Conservation (phyloP, 2,888 invertebrate genomes). For the Diadegma fenestrale region DNA sequence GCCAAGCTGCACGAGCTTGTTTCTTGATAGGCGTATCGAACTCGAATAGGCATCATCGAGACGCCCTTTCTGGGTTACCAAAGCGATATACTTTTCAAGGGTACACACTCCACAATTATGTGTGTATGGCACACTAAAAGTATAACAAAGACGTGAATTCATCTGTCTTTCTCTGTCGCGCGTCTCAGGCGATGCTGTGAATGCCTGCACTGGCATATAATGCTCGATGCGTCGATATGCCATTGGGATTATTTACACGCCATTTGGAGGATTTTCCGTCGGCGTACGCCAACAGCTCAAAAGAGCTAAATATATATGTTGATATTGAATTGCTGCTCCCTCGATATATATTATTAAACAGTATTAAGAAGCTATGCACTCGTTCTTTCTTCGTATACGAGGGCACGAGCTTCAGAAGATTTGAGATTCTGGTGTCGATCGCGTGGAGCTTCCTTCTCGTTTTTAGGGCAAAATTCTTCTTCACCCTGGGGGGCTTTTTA, state of each 20-base stretch:
- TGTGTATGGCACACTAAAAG: conserved; percentile 28
- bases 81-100: background rate
- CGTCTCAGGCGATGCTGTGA: conserved; percentile 60
- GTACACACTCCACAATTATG: background rate
- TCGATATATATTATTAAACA: background rate
- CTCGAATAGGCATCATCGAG: background rate
- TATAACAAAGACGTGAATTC: conserved; percentile 68
- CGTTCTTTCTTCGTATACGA: background rate
- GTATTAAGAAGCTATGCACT: conserved; percentile 32
- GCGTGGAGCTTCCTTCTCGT: conserved; percentile 3
- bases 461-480: conserved; percentile 14
- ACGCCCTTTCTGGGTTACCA: background rate
- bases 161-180: conserved; percentile 22
- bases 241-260: conserved; percentile 70
- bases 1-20: background rate
- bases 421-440: conserved; percentile 44
- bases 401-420: conserved; percentile 58
- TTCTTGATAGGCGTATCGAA: conserved; percentile 8
- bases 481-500: conserved; percentile 66
- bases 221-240: conserved; percentile 64
- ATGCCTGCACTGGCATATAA: conserved; percentile 55
- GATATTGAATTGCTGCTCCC: conserved; percentile 6
- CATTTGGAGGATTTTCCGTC: conserved; percentile 69
- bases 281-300: conserved; percentile 41
- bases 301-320: conserved; percentile 48